Evolutionary conservation across 2,113 vertebrate genomes (phyloP), one percentile per base, ranked within the genome.

Genomic region (Coreoperca whiteheadi): DNA sequence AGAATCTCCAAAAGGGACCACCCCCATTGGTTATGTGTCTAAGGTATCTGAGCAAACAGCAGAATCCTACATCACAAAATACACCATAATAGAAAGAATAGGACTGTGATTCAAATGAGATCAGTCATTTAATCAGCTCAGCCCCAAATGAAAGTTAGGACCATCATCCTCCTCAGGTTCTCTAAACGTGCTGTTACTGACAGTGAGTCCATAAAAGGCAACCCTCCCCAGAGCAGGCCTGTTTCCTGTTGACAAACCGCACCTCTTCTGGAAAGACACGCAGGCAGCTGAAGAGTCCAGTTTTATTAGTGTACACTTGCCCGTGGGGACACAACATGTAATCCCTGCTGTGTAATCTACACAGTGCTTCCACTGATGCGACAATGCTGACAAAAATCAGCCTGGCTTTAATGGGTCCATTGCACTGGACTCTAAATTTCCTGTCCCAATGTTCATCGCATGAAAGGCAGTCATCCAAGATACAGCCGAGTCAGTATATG

Each of bases 191-290:
- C 39, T 28, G 11, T 70, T 67, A 57, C 69, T 72, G 74, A 86
- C 51, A 81, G 68, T 57, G 63, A 86, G 81, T 83, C 88, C 87
- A 89, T 87, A 90, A 86, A 89, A 89, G 87, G 88, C 63, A 86
- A 84, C 79, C 63, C 53, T 79, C 51, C 56, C 71, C 60, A 82
- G 54, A 86, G 82, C 80, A 61, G 32, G 59, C 68, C 65, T 67
- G 81, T 80, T 89, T 92, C 87, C 89, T 90, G 87, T 85, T 86
- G 85, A 90, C 83, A 60, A 84, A 77, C 53, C 82, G 48, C 14
- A 54, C 39, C 74, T 85, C 77, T 82, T 54, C 64, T 77, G 57
- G 41, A 56, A 57, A 50, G 53, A 64, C 61, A 59, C 53, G 51
- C 71, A 75, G 43, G 71, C 65, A 73, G 28, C 60, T 56, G 46